These are phyloP conservation scores for Luperina testacea DNA, from an alignment of 2,888 invertebrate genomes.

Conservation along the genomic window DNA sequence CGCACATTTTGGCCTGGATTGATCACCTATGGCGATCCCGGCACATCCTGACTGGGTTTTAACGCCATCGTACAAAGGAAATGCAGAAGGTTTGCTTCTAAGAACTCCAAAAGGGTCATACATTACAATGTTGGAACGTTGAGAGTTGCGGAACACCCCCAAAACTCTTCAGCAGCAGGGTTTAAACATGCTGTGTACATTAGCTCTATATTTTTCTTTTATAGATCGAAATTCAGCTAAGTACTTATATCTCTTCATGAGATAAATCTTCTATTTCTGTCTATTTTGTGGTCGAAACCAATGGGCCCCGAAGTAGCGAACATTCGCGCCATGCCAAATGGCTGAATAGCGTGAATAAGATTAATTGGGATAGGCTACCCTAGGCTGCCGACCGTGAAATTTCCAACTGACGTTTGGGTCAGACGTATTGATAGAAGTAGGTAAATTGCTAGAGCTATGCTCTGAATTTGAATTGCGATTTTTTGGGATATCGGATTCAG, in stretches of 20 bases:
- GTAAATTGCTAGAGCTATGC: conserved; percentile 35
- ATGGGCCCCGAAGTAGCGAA: conserved; percentile 40
- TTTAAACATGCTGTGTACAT: background rate
- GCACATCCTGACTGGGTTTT: conserved; percentile 23
- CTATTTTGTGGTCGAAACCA: conserved; percentile 31
- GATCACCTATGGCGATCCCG: conserved; percentile 30
- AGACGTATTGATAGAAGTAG: conserved; percentile 43
- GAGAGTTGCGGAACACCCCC: background rate
- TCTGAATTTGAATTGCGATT: conserved; percentile 31
- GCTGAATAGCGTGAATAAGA: conserved; percentile 67
- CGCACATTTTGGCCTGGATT: conserved; percentile 25
- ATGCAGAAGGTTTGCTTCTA: conserved; percentile 1
- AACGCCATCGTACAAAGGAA: background rate
- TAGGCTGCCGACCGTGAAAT: conserved; percentile 56
- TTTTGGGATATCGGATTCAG: conserved; percentile 6
- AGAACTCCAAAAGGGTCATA: background rate
- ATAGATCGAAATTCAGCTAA: background rate
- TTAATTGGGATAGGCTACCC: conserved; percentile 59
- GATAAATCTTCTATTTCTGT: background rate
- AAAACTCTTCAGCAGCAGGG: background rate
- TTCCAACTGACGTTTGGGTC: conserved; percentile 45
- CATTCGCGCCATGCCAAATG: conserved; percentile 53
- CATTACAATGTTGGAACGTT: background rate
- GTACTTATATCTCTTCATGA: background rate
- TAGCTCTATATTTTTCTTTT: background rate